A percentile compares a stretch with the other conserved stretches of the same genome.
phyloP scores from a whole-genome alignment of 2,888 invertebrate species.

The Rhingia campestris region DNA sequence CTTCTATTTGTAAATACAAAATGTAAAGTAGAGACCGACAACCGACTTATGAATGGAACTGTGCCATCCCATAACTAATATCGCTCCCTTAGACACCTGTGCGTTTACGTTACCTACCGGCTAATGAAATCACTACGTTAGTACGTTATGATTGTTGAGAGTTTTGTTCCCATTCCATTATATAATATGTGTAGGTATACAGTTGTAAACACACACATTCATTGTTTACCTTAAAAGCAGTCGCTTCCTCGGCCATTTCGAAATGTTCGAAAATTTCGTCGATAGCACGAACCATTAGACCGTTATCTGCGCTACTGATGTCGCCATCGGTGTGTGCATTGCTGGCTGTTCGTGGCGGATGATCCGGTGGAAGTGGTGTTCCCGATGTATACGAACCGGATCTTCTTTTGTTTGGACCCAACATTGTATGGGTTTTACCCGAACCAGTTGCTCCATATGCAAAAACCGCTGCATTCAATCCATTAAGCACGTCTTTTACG shows the following conservation, averaged over 20 bases:
- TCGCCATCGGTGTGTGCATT: conserved; percentile 70
- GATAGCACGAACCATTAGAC: conserved; percentile 82
- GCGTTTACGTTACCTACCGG: background rate
- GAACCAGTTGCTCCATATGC: conserved; percentile 87
- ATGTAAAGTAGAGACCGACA: background rate
- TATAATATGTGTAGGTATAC: too few species aligned
- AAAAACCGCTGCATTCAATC: conserved; percentile 97
- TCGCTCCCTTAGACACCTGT: background rate
- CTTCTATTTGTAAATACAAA: background rate
- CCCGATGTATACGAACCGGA: conserved; percentile 76
- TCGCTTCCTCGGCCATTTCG: conserved; percentile 79
- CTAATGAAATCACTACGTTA: background rate
- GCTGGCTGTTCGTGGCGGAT: conserved; percentile 73
- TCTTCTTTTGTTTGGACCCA: conserved; percentile 82
- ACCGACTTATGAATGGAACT: background rate
- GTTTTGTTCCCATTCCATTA: background rate
- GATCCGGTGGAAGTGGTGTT: conserved; percentile 60
- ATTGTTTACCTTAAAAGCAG: conserved; percentile 78
- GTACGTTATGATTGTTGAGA: background rate
- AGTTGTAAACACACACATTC: too few species aligned
- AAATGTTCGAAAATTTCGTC: conserved; percentile 82
- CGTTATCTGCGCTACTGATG: conserved; percentile 79
- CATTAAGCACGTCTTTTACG: conserved; percentile 92
- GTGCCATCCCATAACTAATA: background rate
- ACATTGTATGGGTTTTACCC: conserved; percentile 83